phyloP scores from a whole-genome alignment of 2,888 invertebrate genomes.

The Microplitis manilae region DNA sequence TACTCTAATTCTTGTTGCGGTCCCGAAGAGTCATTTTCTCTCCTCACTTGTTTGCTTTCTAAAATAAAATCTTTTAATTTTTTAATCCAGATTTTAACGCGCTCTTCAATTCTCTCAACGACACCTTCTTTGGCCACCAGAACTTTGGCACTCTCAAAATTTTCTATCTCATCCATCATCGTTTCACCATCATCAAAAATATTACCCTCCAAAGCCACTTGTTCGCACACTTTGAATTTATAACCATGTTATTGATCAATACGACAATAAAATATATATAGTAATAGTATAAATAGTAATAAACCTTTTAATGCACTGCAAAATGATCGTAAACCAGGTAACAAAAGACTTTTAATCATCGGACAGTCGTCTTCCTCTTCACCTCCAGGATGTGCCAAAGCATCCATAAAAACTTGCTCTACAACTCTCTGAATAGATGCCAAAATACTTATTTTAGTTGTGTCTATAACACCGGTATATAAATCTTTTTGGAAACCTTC shows the following conservation, averaged over 20 bases:
- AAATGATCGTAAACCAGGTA: conserved; percentile 88
- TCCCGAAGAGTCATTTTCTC: conserved; percentile 92
- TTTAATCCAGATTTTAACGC: conserved; percentile 86
- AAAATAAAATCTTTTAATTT: conserved; percentile 84
- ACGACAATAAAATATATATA: background rate
- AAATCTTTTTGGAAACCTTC: conserved; percentile 91
- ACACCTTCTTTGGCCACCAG: conserved; percentile 78
- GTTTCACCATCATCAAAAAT: conserved; percentile 83
- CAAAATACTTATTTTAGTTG: conserved; percentile 84
- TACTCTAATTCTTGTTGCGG: conserved; percentile 96
- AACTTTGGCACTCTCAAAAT: conserved; percentile 80
- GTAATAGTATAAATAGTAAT: background rate
- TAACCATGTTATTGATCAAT: background rate
- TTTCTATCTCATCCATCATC: conserved; percentile 76
- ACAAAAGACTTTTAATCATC: conserved; percentile 86
- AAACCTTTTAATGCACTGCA: conserved; percentile 89
- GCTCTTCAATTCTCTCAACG: conserved; percentile 77
- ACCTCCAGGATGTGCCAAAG: conserved; percentile 84
- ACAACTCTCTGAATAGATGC: conserved; percentile 90
- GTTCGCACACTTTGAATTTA: conserved; percentile 81
- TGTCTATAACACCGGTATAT: conserved; percentile 87
- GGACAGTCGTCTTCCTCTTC: conserved; percentile 89
- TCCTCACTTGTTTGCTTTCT: conserved; percentile 92
- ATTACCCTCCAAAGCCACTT: conserved; percentile 85
- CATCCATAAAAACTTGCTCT: conserved; percentile 92